Conservation (phyloP, 53 echinoderm and acorn worm species). For the Crossaster papposus region DNA sequence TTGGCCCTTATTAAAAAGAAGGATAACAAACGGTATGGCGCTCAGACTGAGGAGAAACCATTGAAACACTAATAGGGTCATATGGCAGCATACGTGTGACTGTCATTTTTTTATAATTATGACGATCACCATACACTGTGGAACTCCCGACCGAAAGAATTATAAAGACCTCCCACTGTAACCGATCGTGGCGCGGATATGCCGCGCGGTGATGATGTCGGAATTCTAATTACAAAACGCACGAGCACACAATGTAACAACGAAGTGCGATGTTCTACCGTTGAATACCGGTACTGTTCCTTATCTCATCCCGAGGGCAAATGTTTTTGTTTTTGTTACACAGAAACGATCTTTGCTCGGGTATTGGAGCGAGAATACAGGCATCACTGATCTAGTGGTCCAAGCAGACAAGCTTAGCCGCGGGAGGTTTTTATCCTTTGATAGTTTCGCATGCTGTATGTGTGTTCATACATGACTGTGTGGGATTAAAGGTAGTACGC, state of each 20-base stretch:
- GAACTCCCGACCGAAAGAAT: not conserved
- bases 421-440: not conserved
- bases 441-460: not conserved
- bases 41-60: no score
- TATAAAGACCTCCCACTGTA: not conserved
- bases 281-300: no score
- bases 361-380: not conserved
- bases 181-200: not conserved
- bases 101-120: not conserved
- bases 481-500: no score
- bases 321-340: not conserved
- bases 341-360: not conserved
- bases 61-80: no score
- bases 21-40: no score
- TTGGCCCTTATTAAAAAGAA: no score
- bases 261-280: not conserved
- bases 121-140: not conserved
- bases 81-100: no score
- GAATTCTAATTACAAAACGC: conserved; percentile 3
- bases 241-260: not conserved
- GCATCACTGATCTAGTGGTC: not conserved
- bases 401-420: not conserved
- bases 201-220: not conserved
- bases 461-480: not conserved
- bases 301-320: not conserved